A percentile compares a stretch with the other conserved stretches of the same genome.
These are phyloP conservation scores for Phenacoccus solenopsis DNA, from an alignment of 1,140 invertebrate genomes.

Conservation along the genomic window DNA sequence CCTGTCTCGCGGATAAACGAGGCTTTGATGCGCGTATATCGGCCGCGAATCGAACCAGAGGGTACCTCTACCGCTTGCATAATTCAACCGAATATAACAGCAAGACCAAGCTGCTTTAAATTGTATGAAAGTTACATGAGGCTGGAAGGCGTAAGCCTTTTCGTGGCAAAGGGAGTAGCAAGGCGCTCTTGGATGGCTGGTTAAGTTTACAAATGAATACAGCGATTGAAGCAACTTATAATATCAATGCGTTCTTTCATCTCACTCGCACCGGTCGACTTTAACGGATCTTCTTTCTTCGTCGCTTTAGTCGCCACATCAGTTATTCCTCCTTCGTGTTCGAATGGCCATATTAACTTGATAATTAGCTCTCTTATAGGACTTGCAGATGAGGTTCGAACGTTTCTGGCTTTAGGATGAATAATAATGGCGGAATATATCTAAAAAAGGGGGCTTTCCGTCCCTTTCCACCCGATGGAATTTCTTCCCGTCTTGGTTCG, in stretches of 20 bases:
- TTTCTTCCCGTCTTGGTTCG: constrained; percentile 28
- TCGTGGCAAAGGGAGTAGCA: constrained; percentile 32
- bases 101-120: constrained; percentile 27
- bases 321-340: constrained; percentile 33
- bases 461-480: constrained; percentile 22
- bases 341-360: constrained; percentile 73
- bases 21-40: neutral
- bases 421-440: constrained; percentile 31
- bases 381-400: constrained; percentile 63
- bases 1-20: neutral
- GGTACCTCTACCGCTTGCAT: neutral
- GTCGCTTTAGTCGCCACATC: neutral
- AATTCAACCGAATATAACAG: neutral
- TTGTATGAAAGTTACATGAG: constrained; percentile 35
- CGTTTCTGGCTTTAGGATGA: constrained; percentile 25
- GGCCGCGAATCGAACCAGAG: neutral
- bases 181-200: constrained; percentile 37
- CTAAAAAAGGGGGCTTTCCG: constrained; percentile 3
- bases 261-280: constrained; percentile 36
- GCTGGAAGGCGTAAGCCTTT: constrained; percentile 24
- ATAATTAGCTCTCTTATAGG: constrained; percentile 79
- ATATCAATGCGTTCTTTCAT: constrained; percentile 49
- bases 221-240: constrained; percentile 60
- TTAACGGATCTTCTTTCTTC: constrained; percentile 36
- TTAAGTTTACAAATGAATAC: constrained; percentile 59